Evolutionary conservation across 2,888 invertebrate species (phyloP).

Genomic region (Chrysopilus asiliformis): DNA sequence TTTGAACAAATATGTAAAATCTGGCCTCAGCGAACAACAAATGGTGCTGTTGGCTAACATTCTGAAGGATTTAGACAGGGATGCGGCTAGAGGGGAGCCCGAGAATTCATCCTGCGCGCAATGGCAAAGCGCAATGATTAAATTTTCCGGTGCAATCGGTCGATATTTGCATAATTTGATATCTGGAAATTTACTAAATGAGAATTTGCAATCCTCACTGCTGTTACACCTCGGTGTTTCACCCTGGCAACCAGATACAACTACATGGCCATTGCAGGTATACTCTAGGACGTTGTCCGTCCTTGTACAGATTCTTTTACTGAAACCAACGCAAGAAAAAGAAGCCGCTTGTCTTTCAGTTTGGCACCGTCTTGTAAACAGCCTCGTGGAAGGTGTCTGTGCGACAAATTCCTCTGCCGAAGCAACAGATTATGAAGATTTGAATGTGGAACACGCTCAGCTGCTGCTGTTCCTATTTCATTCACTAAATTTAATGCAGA

Average conservation of each 20-base stretch:
- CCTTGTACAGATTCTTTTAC: slow-evolving; percentile 71
- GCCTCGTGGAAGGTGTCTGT: slow-evolving; percentile 70
- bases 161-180: slow-evolving; percentile 50
- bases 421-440: slow-evolving; percentile 44
- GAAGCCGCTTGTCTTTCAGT: slow-evolving; percentile 83
- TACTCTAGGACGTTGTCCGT: slow-evolving; percentile 65
- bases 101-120: slow-evolving; percentile 35
- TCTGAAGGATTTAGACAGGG: slow-evolving; percentile 79
- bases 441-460: slow-evolving; percentile 94
- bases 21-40: slow-evolving; percentile 67
- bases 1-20: slow-evolving; percentile 51
- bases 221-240: slow-evolving; percentile 61
- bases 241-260: slow-evolving; percentile 51
- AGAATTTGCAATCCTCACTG: slow-evolving; percentile 54
- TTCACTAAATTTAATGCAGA: slow-evolving; percentile 89
- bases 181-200: slow-evolving; percentile 53
- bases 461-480: slow-evolving; percentile 87
- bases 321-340: slow-evolving; percentile 70
- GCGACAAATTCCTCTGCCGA: slow-evolving; percentile 14
- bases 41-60: slow-evolving; percentile 78
- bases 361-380: slow-evolving; percentile 82
- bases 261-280: slow-evolving; percentile 65
- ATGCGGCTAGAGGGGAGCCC: slow-evolving; percentile 71
- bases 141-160: slow-evolving; percentile 34
- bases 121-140: slow-evolving; percentile 35